phyloP scores from a whole-genome alignment of 37 sponge, comb jelly and placozoan genomes.

The Sycon ciliatum region DNA sequence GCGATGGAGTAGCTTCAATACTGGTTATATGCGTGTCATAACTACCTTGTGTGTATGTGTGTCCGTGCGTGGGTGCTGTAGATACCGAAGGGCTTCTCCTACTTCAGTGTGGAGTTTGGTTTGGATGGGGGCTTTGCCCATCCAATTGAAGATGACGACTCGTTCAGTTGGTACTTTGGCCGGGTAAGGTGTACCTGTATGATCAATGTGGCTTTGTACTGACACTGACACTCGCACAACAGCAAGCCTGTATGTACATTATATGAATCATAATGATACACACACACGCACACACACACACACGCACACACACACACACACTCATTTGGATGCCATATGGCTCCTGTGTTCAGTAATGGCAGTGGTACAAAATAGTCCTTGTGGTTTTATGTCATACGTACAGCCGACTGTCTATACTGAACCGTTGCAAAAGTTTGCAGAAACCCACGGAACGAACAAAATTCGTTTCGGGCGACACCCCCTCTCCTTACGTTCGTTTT shows the following conservation, averaged over 20 bases:
- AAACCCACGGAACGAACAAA: too few species aligned
- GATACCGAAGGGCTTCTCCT: slow-evolving; percentile 73
- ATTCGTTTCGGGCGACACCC: too few species aligned
- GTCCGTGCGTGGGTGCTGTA: too few species aligned
- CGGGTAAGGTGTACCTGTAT: slow-evolving; percentile 1
- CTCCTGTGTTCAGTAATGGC: too few species aligned
- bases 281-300: too few species aligned
- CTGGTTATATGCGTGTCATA: background rate
- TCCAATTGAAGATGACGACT: slow-evolving; percentile 66
- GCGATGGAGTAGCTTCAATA: background rate
- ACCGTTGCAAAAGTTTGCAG: too few species aligned
- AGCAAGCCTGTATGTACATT: background rate
- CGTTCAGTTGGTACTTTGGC: slow-evolving; percentile 84
- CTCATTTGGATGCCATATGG: too few species aligned
- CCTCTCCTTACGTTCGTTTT: too few species aligned
- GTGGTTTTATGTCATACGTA: too few species aligned
- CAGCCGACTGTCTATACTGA: too few species aligned
- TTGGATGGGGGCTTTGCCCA: slow-evolving; percentile 80
- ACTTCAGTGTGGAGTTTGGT: slow-evolving; percentile 85
- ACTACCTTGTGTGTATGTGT: background rate
- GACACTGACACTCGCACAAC: background rate
- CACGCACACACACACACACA: too few species aligned
- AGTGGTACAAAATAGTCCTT: too few species aligned
- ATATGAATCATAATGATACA: background rate
- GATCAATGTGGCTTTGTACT: background rate